Evolutionary conservation across 2,113 vertebrate species (phyloP).

Genomic region (Psammodynastes pulverulentus): DNA sequence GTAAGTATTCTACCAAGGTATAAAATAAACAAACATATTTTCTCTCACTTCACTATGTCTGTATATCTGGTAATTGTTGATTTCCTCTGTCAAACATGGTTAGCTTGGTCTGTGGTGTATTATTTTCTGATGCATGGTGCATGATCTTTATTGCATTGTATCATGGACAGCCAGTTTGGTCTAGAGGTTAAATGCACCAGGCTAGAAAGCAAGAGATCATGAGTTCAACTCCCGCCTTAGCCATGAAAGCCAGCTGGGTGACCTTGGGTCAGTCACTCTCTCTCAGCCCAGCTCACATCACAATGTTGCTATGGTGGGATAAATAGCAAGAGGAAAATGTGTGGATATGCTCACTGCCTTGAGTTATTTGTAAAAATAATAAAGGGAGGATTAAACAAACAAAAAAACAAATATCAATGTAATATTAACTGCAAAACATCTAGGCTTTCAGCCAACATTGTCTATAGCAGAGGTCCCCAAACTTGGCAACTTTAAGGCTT

Average conservation of each 20-base stretch:
- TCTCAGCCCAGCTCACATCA: too few species aligned
- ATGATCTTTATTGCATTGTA: not conserved
- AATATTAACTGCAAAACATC: not conserved
- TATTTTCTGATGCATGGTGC: not conserved
- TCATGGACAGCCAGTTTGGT: not conserved
- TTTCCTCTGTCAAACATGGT: not conserved
- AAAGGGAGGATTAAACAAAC: not conserved
- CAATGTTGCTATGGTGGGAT: too few species aligned
- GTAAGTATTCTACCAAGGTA: not conserved
- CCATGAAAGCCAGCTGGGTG: too few species aligned
- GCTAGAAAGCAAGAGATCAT: too few species aligned
- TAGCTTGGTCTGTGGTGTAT: not conserved
- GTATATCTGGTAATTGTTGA: not conserved
- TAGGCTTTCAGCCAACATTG: not conserved
- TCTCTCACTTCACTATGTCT: not conserved
- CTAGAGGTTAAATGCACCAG: too few species aligned
- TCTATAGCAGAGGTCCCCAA: too few species aligned
- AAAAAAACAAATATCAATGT: not conserved
- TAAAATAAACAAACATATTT: not conserved
- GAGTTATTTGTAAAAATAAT: not conserved
- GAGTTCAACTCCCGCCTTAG: too few species aligned
- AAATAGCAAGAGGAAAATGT: too few species aligned
- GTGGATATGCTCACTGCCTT: too few species aligned
- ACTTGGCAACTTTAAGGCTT: too few species aligned
- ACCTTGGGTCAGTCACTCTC: too few species aligned